Conservation (phyloP, 2,888 invertebrate species). For the Aphodius granarius region DNA sequence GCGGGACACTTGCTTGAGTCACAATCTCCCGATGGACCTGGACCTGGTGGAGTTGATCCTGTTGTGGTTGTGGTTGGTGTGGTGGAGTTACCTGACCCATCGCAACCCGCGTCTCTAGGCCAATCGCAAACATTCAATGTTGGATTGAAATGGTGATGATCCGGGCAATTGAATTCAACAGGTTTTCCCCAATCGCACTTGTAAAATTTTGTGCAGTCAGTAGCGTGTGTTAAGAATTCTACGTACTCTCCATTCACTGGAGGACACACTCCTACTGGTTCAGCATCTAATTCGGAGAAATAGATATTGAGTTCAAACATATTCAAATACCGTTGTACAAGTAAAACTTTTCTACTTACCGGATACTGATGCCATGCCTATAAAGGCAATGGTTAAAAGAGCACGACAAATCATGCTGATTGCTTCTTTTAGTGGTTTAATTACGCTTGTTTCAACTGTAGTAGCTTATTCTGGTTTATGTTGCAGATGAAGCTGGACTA, state of each 20-base stretch:
- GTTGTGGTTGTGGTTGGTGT: not conserved
- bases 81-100: not conserved
- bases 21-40: not conserved
- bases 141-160: conserved; percentile 17
- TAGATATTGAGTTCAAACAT: too few species aligned
- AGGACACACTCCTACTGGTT: not conserved
- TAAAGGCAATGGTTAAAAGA: too few species aligned
- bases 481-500: too few species aligned
- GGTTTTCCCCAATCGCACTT: conserved; percentile 4
- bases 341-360: too few species aligned
- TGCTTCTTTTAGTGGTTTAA: too few species aligned
- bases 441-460: too few species aligned
- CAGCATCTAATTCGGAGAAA: too few species aligned
- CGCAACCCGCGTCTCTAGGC: conserved; percentile 13
- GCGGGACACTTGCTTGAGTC: not conserved
- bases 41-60: not conserved
- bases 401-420: too few species aligned
- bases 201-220: not conserved
- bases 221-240: not conserved
- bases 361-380: too few species aligned
- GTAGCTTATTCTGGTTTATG: too few species aligned
- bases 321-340: too few species aligned
- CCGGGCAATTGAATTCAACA: conserved; percentile 17
- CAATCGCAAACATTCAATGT: conserved; percentile 19
- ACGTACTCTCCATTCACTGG: not conserved